These are phyloP conservation scores for Rhodeus uyekii DNA, from an alignment of 2,797 vertebrate genomes.

Conservation along the genomic window DNA sequence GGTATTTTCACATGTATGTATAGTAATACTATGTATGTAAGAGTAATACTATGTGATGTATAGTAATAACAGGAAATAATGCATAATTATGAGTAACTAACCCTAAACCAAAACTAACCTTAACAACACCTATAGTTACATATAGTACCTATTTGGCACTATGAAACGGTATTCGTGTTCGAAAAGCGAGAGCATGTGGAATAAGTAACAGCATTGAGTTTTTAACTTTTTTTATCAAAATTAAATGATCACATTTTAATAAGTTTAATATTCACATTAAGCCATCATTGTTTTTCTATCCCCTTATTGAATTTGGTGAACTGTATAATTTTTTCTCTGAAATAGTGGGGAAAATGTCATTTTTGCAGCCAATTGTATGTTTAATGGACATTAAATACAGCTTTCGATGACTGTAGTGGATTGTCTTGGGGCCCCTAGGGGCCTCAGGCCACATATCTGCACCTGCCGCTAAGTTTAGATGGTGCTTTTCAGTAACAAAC, in stretches of 20 bases:
- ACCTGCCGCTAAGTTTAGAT: slow-evolving; percentile 74
- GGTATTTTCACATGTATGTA: neutral
- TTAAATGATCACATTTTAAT: neutral
- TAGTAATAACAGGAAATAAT: neutral
- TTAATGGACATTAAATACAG: neutral
- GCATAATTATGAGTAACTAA: neutral
- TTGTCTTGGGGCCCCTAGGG: slow-evolving; percentile 68
- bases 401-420: slow-evolving; percentile 4
- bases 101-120: too few species aligned
- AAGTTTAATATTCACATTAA: neutral
- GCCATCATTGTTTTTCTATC: neutral
- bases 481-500: slow-evolving; percentile 74
- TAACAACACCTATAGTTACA: neutral
- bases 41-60: too few species aligned
- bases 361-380: neutral
- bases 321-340: neutral
- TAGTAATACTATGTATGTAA: too few species aligned
- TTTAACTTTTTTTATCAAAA: too few species aligned
- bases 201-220: neutral
- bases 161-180: neutral
- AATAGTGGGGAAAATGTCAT: neutral
- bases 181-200: neutral
- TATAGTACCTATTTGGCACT: neutral
- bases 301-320: neutral
- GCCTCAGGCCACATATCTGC: slow-evolving; percentile 49